Evolutionary conservation across 2,113 vertebrate species (phyloP).

Genomic region (Mohoua ochrocephala): DNA sequence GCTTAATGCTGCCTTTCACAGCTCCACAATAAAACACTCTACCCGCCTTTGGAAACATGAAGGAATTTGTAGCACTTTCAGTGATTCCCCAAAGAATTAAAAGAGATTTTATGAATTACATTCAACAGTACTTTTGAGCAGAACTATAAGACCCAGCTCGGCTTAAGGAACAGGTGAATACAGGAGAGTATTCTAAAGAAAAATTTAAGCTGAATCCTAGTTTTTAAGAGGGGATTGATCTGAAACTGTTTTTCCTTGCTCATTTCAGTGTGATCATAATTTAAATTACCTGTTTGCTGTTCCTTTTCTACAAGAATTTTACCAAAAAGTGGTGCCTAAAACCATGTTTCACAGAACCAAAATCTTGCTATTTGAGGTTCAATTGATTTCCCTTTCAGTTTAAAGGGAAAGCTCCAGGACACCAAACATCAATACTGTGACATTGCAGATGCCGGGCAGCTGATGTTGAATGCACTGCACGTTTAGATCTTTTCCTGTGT

Average conservation of each 20-base stretch:
- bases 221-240: not conserved
- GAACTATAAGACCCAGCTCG: not conserved
- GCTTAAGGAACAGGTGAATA: not conserved
- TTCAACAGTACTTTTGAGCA: not conserved
- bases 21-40: not conserved
- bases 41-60: not conserved
- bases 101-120: not conserved
- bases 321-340: not conserved
- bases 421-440: constrained; percentile 50
- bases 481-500: constrained; percentile 6
- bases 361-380: constrained; percentile 8
- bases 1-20: not conserved
- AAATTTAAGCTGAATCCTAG: not conserved
- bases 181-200: not conserved
- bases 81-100: not conserved
- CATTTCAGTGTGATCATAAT: not conserved
- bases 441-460: constrained; percentile 32
- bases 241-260: not conserved
- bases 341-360: not conserved
- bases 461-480: constrained; percentile 26
- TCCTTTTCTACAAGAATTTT: not conserved
- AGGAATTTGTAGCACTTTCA: not conserved
- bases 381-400: constrained; percentile 35
- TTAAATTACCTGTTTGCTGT: not conserved
- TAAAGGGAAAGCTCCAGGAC: constrained; percentile 35